Base-by-base conservation (phyloP, 2,888 invertebrate genomes). In the Orthosia gothica region DNA sequence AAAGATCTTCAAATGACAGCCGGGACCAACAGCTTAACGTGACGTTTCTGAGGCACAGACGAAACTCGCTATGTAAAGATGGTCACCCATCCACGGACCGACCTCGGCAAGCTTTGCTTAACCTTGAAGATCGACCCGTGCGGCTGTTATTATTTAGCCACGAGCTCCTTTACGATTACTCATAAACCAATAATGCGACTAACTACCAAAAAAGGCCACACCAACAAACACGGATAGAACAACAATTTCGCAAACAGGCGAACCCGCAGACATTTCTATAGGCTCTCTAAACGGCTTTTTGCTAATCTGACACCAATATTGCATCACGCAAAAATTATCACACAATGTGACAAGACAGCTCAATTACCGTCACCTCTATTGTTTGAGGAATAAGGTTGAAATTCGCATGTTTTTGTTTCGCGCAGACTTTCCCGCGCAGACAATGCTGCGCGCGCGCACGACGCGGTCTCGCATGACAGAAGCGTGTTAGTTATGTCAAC, bases 401-500 rank as follows among this genome's bases (percentile, higher is more conserved):
- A 13, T 57, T 84, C 7, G 65, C n/a, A 20, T 66, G 68, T 70
- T 57, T 70, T 59, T 58, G 50, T 69, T 23, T 32, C 3, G 47
- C 5, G 52, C 32, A 18, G 76, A 84, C 84, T 82, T 84, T 82
- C 82, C 81, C 82, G 82, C 73, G 81, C 40, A 26, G 74, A 82
- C 84, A 83, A 84, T 69, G 71, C 76, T n/a, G 76, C 76, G 70
- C 71, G 26, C 40, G 83, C 84, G 82, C 86, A 83, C 82, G 83
- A 72, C 67, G 83, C 54, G 32, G 82, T 88, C 81, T 79, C 83
- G 88, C 88, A 84, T 87, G 88, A 80, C 84, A 81, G 84, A 63
- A 75, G 77, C 74, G 68, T 76, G 88, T 88, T 88, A 89, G 88
- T 88, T 88, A 88, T 86, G 89, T 88, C 89, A 88, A 87, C 81